Base-by-base conservation (phyloP, 2,888 invertebrate species). In the Patella ulyssiponensis region DNA sequence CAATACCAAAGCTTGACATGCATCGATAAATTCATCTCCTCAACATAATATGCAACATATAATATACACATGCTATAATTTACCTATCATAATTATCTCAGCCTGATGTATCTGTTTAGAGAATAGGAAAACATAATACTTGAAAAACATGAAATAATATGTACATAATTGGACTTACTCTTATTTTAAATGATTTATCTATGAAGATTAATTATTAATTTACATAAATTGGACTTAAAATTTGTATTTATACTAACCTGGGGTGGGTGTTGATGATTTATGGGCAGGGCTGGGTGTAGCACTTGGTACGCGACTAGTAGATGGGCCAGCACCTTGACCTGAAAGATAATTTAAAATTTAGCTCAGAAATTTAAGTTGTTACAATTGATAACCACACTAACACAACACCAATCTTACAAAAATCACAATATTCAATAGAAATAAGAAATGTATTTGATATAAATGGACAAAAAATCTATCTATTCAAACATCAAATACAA, bases 251-350 rank as follows among this genome's bases (percentile, higher is more conserved):
- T 75, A 77, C 80, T 76, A 64, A 85, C 86, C 86, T 81, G 85
- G 84, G 4, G 85, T 83, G 23, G 84, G 76, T 53, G 81, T 83
- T 3, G 85, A 84, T 2, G 86, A 84, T 72, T 81, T 84, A 74
- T 85, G 85, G 33, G 84, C 79, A 17, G 85, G 78, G 74, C 80
- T 80, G 54, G 83, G 79, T 23, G 77, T 70, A 74, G 76, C 71
- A 71, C 80, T 44, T 44, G 44, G 44, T 44, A 44, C 44, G 9
- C 44, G 44, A 44, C 44, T 44, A 44, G 44, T 44, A 44, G 44
- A 44, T 44, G 44, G 44, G 44, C 44, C 44, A 44, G 44, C 44
- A 44, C 44, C 44, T 44, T 44, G 44, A 44, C 44, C 44, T 44
- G 44, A 44, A 44, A 44, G 44, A 44, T 44, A 44, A 44, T 44